Percentiles rank a stretch among this genome's conserved stretches.
Evolutionary conservation across 2,888 invertebrate species (phyloP).

Genomic region (Macrosiphum euphorbiae): DNA sequence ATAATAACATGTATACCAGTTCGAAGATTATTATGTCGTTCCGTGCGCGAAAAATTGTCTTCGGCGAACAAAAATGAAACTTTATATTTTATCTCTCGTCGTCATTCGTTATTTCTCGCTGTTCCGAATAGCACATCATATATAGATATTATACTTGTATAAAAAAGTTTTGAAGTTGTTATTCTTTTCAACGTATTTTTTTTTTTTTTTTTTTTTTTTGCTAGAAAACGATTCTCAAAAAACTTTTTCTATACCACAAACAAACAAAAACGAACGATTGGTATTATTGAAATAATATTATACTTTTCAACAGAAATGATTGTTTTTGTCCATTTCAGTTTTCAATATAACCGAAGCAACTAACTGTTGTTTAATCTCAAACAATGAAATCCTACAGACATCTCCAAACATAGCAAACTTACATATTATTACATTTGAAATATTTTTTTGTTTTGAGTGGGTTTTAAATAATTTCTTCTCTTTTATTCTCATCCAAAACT

Average conservation of each 20-base stretch:
- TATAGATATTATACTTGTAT: not conserved
- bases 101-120: not conserved
- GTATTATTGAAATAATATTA: not conserved
- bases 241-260: conserved; percentile 12
- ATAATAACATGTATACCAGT: not conserved
- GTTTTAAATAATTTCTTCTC: not conserved
- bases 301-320: not conserved
- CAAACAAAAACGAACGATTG: conserved; percentile 5
- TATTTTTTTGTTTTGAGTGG: not conserved
- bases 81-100: conserved; percentile 15
- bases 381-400: not conserved
- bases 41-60: not conserved
- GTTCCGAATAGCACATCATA: not conserved
- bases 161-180: not conserved
- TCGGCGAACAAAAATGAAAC: not conserved
- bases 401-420: not conserved
- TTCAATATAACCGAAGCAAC: not conserved
- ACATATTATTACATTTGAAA: not conserved
- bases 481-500: not conserved
- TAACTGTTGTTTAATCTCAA: not conserved
- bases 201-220: not conserved
- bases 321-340: not conserved
- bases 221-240: not conserved
- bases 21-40: not conserved
- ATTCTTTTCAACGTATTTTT: not conserved